phyloP scores from a whole-genome alignment of 1,140 invertebrate genomes.

The Hycleus cichorii region DNA sequence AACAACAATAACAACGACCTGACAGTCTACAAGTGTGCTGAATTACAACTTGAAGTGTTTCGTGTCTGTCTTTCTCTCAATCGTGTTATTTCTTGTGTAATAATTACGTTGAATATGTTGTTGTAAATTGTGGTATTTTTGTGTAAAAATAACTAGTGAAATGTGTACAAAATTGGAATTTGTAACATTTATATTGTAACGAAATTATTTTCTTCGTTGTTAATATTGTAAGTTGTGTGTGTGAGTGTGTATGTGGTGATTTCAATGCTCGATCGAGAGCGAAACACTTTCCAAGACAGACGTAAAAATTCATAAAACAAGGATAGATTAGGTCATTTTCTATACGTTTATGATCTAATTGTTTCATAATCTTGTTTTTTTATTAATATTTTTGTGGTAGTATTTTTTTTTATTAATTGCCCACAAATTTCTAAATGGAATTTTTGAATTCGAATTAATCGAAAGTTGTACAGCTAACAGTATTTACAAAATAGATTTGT shows the following conservation, averaged over 20 bases:
- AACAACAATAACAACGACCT: constrained; percentile 6
- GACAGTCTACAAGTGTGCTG: constrained; percentile 11
- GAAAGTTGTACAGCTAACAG: too few relatives aligned
- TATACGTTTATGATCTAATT: neutral
- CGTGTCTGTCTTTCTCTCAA: neutral
- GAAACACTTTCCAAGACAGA: constrained; percentile 1
- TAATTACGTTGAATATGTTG: neutral
- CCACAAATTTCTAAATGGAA: neutral
- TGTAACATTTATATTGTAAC: neutral
- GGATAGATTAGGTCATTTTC: neutral
- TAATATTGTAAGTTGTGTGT: neutral
- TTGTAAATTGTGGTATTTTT: neutral
- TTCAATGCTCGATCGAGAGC: constrained; percentile 17
- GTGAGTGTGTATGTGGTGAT: constrained; percentile 6
- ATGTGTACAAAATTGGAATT: neutral
- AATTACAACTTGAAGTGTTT: neutral
- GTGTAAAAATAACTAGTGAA: neutral
- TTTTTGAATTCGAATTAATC: neutral
- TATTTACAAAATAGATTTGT: too few relatives aligned
- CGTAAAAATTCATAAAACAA: too few relatives aligned
- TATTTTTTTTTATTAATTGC: neutral
- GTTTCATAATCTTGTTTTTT: neutral
- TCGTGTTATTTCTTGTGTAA: neutral
- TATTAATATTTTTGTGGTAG: neutral
- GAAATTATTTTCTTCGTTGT: neutral